Conservation (phyloP, 1,140 invertebrate genomes). For the Zaprionus lachaisei region DNA sequence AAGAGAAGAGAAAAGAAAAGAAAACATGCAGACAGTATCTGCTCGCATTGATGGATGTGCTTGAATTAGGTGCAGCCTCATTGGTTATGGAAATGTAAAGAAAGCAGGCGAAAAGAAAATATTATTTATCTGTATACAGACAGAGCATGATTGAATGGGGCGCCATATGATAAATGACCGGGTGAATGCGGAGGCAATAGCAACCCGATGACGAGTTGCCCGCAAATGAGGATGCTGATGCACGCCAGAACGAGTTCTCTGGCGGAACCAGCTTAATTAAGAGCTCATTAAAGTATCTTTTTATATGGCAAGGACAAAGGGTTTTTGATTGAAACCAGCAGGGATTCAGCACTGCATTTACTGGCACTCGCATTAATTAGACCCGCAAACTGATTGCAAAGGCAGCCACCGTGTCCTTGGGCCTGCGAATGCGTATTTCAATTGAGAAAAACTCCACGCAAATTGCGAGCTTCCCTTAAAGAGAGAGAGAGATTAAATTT, state of each 20-base stretch:
- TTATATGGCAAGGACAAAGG: slow-evolving; percentile 1
- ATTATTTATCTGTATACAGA: slow-evolving; percentile 13
- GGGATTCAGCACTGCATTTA: slow-evolving; percentile 24
- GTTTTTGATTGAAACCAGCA: slow-evolving; percentile 11
- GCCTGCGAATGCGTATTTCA: slow-evolving; percentile 1
- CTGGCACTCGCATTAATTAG: slow-evolving; percentile 26
- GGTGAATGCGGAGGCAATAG: neutral
- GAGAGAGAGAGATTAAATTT: neutral
- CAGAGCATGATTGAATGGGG: slow-evolving; percentile 25
- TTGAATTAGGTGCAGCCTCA: slow-evolving; percentile 35
- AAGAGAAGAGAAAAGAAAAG: slow-evolving; percentile 30
- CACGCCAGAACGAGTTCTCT: neutral
- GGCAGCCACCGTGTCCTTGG: neutral
- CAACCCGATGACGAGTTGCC: neutral
- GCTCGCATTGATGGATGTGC: slow-evolving; percentile 39
- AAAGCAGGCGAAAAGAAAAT: slow-evolving; percentile 33
- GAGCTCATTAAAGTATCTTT: slow-evolving; percentile 36
- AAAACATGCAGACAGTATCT: slow-evolving; percentile 27
- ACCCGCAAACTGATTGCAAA: slow-evolving; percentile 1
- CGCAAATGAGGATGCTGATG: neutral
- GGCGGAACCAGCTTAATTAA: slow-evolving; percentile 32
- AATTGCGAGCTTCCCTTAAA: neutral
- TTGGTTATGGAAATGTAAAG: slow-evolving; percentile 39
- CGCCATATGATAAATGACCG: slow-evolving; percentile 38
- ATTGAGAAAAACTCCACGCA: slow-evolving; percentile 3